Evolutionary conservation across 1,140 invertebrate genomes (phyloP), one percentile per base, ranked within the genome.

Genomic region (Tetramorium parvispinum): DNA sequence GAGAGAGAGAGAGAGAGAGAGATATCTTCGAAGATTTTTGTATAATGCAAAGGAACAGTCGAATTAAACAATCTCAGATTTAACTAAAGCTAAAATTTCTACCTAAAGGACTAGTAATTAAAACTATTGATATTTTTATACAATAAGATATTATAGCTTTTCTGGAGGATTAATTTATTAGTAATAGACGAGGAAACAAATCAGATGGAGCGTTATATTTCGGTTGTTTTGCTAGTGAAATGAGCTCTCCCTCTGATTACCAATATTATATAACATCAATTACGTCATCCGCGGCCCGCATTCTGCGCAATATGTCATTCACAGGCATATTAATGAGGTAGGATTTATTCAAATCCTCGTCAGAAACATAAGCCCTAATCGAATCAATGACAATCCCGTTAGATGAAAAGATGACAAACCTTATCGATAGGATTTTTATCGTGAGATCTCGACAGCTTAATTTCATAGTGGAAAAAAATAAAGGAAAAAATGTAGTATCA

Each of bases 221-320:
- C 40, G 66, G 10, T 3, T 21, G 27, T 73, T 73, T 73, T 53
- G 66, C 53, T 49, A 61, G n/a, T 37, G 79, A 83, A 83, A 75
- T 83, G 53, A 83, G 68, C 79, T 83, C 21, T 21, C 27, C 66
- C 24, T 16, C 24, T 13, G 43, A 73, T 59, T 83, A 46, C n/a
- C 18, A 3, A 61, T 83, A 83, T 73, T 83, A 83, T 83, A 59
- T 83, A 83, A 83, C 55, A 61, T 83, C 68, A 59, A 75, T 75
- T 83, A 83, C 68, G 40, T 75, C 79, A 75, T 83, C 18, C 13
- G 43, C 55, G 68, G 79, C 21, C 63, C 46, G 61, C 40, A 83
- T 75, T 75, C 68, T 46, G 53, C 40, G 27, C 18, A 75, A 83
- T 83, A 83, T 70, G 77, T 83, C 79, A 75, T 55, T 83, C 53